These are phyloP conservation scores for Platynereis dumerilii DNA, from an alignment of 2,888 invertebrate species.

Conservation along the genomic window DNA sequence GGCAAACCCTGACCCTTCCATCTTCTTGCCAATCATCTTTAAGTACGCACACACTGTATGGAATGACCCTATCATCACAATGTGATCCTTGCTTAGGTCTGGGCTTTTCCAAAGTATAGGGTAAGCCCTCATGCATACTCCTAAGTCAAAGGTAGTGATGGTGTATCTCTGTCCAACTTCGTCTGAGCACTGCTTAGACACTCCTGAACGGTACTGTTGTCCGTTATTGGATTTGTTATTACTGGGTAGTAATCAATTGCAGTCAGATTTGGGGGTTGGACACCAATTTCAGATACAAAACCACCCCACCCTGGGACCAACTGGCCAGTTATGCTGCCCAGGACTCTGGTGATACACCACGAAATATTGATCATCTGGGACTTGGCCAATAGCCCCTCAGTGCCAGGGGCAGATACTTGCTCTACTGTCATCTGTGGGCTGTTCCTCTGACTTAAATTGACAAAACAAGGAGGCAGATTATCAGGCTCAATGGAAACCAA, in stretches of 20 bases:
- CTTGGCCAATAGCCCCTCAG: no score
- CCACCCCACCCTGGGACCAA: constrained; percentile 36
- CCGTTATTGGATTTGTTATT: constrained; percentile 27
- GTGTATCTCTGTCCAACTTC: constrained; percentile 34
- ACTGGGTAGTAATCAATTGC: constrained; percentile 31
- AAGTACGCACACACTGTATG: constrained; percentile 26
- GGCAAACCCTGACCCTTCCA: constrained; percentile 30
- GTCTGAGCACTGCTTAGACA: constrained; percentile 14
- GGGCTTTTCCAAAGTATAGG: constrained; percentile 34
- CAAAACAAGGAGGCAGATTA: no score
- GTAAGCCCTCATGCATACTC: constrained; percentile 39
- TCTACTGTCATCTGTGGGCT: no score
- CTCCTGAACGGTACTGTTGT: constrained; percentile 17
- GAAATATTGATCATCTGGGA: no score
- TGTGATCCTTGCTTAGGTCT: not conserved
- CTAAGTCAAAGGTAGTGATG: constrained; percentile 41
- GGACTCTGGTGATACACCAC: no score
- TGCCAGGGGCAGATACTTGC: no score
- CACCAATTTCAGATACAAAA: constrained; percentile 35
- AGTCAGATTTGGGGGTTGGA: constrained; percentile 28
- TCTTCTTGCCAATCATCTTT: constrained; percentile 33
- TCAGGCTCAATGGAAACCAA: no score
- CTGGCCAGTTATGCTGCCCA: no score
- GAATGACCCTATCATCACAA: constrained; percentile 31
- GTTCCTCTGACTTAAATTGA: no score